These are phyloP conservation scores for Pituophis catenifer DNA, from an alignment of 2,113 vertebrate species.

Conservation along the genomic window DNA sequence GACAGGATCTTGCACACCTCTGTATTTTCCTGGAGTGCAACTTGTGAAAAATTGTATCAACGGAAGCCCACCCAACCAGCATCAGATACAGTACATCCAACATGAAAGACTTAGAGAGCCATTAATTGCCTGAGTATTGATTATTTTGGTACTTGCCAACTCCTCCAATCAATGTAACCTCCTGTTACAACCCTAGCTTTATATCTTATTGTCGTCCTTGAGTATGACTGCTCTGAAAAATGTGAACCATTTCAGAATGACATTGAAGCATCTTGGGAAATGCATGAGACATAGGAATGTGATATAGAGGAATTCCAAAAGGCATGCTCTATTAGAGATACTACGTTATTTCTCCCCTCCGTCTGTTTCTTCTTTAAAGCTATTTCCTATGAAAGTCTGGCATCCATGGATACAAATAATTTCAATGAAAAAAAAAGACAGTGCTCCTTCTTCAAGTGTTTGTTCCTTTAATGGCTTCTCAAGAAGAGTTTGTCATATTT, in stretches of 20 bases:
- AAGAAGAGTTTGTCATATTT: not conserved
- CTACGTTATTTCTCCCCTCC: conserved; percentile 24
- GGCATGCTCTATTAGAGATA: conserved; percentile 5
- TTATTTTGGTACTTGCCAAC: conserved; percentile 29
- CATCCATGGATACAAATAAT: conserved; percentile 32
- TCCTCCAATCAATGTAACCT: conserved; percentile 21
- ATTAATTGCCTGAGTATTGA: conserved; percentile 37
- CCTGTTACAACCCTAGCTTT: conserved; percentile 12
- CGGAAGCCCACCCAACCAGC: not conserved
- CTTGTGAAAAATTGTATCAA: conserved; percentile 16
- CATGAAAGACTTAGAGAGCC: conserved; percentile 4
- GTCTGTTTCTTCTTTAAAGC: conserved; percentile 47
- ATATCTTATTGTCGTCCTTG: conserved; percentile 25
- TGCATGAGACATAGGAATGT: not conserved
- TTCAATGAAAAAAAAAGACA: conserved; percentile 4
- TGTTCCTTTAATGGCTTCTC: not conserved
- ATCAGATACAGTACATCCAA: conserved; percentile 17
- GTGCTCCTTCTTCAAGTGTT: not conserved
- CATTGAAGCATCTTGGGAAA: conserved; percentile 28
- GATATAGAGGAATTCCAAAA: conserved; percentile 15
- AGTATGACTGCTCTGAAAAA: conserved; percentile 27
- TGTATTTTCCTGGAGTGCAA: conserved; percentile 39
- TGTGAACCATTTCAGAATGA: conserved; percentile 25
- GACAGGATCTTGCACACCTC: not conserved
- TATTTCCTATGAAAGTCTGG: conserved; percentile 34